Conservation (phyloP, 2,113 vertebrate genomes). For the Microcebus ravelobensis region DNA sequence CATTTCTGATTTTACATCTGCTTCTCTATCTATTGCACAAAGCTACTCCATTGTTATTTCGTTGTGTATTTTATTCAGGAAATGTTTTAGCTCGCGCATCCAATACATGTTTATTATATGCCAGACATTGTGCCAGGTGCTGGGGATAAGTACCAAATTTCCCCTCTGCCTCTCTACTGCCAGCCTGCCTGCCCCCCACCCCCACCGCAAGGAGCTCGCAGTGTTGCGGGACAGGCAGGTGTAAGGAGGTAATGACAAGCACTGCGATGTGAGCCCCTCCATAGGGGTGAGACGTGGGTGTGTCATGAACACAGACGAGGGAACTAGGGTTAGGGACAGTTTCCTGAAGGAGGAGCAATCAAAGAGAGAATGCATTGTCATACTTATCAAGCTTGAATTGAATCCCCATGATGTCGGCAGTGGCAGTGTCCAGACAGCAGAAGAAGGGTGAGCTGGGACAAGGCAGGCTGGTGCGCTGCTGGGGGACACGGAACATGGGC, state of each 20-base stretch:
- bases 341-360: background rate
- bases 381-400: background rate
- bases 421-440: background rate
- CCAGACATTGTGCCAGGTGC: background rate
- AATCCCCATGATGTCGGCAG: background rate
- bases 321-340: too few relatives aligned
- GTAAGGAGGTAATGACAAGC: background rate
- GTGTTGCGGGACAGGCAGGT: background rate
- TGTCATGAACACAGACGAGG: background rate
- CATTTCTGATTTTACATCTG: background rate
- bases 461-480: fast-evolving
- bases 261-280: background rate
- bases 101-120: background rate
- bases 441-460: background rate
- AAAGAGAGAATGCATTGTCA: background rate
- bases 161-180: too few relatives aligned
- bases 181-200: background rate
- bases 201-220: background rate
- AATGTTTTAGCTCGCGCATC: background rate
- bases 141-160: background rate
- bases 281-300: background rate
- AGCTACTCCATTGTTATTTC: background rate
- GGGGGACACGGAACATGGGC: background rate
- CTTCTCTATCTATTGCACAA: background rate
- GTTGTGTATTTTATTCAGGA: background rate